phyloP scores from a whole-genome alignment of 23 tunicate species.

The Halocynthia roretzi region DNA sequence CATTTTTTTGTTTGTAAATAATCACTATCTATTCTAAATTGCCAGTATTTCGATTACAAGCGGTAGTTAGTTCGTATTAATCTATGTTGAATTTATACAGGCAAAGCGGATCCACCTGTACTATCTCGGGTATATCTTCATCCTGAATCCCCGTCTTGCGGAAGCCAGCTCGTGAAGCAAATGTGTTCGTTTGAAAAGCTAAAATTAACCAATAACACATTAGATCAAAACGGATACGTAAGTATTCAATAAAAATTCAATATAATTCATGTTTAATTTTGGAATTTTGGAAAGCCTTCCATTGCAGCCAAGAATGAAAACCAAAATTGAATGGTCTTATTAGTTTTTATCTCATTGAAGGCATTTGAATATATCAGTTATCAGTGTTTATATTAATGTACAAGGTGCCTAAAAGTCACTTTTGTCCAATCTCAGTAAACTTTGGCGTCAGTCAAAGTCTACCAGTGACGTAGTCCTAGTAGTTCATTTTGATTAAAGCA shows the following conservation, averaged over 20 bases:
- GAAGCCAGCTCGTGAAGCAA: constrained; percentile 73
- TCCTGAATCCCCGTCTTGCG: constrained; percentile 79
- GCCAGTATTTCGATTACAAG: not conserved
- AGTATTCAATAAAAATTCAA: constrained; percentile 9
- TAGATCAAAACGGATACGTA: constrained; percentile 95
- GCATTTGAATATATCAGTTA: too few species aligned
- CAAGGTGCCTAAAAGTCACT: too few species aligned
- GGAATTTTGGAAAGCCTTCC: too few species aligned
- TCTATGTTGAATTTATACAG: constrained; percentile 18
- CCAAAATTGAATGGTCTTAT: too few species aligned
- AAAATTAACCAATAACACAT: constrained; percentile 80
- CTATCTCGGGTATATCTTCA: constrained; percentile 72
- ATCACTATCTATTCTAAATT: not conserved
- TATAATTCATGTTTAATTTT: too few species aligned
- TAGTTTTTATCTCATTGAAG: too few species aligned
- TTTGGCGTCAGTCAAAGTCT: too few species aligned
- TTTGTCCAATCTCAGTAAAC: too few species aligned
- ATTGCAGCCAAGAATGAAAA: too few species aligned
- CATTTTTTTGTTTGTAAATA: not conserved
- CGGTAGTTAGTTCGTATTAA: not conserved
- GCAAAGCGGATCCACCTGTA: constrained; percentile 90
- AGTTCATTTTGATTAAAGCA: too few species aligned
- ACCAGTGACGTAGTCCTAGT: too few species aligned
- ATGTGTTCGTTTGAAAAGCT: constrained; percentile 90
- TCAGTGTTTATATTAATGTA: too few species aligned